Percentiles rank a stretch among this genome's conserved stretches.
phyloP scores from a whole-genome alignment of 2,113 vertebrate genomes.

The Oenanthe melanoleuca region DNA sequence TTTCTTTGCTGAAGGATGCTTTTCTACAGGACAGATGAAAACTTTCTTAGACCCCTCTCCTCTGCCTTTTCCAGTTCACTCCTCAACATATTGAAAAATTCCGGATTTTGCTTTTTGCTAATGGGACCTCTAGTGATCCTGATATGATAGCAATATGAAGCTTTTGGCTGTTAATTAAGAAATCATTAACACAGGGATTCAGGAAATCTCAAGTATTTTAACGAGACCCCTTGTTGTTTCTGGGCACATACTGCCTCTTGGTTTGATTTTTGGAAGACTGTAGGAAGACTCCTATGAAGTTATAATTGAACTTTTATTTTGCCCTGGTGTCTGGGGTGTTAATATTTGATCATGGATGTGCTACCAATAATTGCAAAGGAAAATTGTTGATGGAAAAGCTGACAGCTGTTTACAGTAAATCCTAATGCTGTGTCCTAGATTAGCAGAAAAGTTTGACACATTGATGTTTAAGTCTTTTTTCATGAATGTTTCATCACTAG shows the following conservation, averaged over 20 bases:
- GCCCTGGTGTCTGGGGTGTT: neutral
- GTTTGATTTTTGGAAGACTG: neutral
- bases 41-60: neutral
- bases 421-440: slow-evolving; percentile 7
- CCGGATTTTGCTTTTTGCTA: neutral
- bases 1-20: neutral
- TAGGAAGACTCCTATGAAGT: neutral
- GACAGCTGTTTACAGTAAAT: slow-evolving; percentile 39
- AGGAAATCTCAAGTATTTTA: neutral
- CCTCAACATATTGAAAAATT: neutral
- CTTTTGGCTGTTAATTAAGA: neutral
- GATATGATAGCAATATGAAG: neutral
- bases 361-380: neutral
- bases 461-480: slow-evolving; percentile 19
- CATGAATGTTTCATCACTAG: slow-evolving; percentile 38
- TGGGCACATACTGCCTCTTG: neutral
- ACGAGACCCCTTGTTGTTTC: neutral
- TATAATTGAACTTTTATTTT: neutral
- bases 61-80: neutral
- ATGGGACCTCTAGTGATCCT: neutral
- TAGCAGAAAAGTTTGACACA: neutral
- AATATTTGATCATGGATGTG: neutral
- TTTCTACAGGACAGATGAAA: neutral
- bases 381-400: neutral
- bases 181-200: neutral